Base-by-base conservation (phyloP, 1,140 invertebrate species). In the Ceratina australensis region DNA sequence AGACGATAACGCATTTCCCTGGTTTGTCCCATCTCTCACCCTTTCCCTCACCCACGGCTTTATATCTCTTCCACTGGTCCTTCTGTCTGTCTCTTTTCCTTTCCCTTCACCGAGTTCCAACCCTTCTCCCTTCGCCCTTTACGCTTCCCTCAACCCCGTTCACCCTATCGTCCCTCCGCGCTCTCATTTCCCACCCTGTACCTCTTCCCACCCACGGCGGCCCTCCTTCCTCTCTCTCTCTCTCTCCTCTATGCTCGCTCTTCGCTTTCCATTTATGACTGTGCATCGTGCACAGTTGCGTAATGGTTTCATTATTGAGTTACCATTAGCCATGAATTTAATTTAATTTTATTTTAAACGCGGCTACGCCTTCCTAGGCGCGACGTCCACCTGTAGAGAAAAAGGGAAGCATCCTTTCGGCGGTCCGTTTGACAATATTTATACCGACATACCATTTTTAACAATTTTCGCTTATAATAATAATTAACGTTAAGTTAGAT, bases 1-100 rank as follows among this genome's bases (percentile, higher is more conserved):
- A 86, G 88, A 89, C 87, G 87, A 89, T 89, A 89, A 89, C 89
- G 85, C 85, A 85, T 87, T 88, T 87, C 84, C 81, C 87, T 87
- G 80, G 69, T 88, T 87, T 82, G 65, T 82, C 73, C 86, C 81
- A 67, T 81, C 83, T 74, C 80, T 77, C 80, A 73, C 79, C 77
- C 76, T 81, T 83, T 80, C 68, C 72, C 64, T 65, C 63, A 47
- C 84, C 72, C 22, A 16, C 4, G 68, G 50, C 69, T 85, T 85
- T 84, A 79, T 79, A 82, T 84, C 82, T 57, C 64, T 67, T 68
- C 75, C 72, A 66, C 68, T 61, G 59, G 49, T 42, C 74, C 71
- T 50, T 56, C 56, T 72, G 67, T 65, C 67, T 72, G 60, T 76
- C 82, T 77, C 72, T 84, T 79, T 84, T 75, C 63, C 82, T 75